Conservation (phyloP, 2,888 invertebrate species). For the Beris morrisii region DNA sequence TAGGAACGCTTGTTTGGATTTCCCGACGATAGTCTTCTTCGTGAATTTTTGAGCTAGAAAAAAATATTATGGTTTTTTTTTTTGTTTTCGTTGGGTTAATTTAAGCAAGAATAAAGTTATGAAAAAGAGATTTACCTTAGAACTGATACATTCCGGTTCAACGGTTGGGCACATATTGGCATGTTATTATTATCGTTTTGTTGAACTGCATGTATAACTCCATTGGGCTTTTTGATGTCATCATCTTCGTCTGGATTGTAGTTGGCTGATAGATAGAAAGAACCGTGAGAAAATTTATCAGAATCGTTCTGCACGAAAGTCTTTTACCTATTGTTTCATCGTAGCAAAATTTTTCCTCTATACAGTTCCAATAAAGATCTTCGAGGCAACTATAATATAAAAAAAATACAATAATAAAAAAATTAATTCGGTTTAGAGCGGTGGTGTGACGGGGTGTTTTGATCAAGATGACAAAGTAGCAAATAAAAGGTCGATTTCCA, state of each 20-base stretch:
- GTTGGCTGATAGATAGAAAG: conserved; percentile 47
- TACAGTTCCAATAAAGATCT: conserved; percentile 72
- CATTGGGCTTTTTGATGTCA: conserved; percentile 50
- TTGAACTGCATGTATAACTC: conserved; percentile 40
- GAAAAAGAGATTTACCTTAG: conserved; percentile 39
- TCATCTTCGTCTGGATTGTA: conserved; percentile 58
- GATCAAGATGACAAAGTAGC: not conserved
- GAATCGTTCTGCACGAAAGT: no score
- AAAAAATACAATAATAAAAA: not conserved
- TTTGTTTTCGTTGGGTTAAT: not conserved
- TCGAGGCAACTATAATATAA: conserved; percentile 64
- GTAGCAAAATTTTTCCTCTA: conserved; percentile 73
- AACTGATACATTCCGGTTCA: conserved; percentile 47
- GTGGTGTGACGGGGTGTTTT: not conserved
- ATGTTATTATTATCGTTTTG: conserved; percentile 51
- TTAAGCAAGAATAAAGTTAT: not conserved
- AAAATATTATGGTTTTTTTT: conserved; percentile 36
- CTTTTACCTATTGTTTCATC: conserved; percentile 67
- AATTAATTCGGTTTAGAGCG: not conserved
- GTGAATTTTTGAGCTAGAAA: conserved; percentile 51
- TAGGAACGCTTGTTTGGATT: conserved; percentile 56
- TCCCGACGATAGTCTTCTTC: conserved; percentile 57
- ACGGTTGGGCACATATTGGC: conserved; percentile 53
- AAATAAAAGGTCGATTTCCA: not conserved
- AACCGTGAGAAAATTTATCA: not conserved